Evolutionary conservation across 1,140 invertebrate genomes (phyloP), one percentile per base, ranked within the genome.

Genomic region (Pentalonia nigronervosa): DNA sequence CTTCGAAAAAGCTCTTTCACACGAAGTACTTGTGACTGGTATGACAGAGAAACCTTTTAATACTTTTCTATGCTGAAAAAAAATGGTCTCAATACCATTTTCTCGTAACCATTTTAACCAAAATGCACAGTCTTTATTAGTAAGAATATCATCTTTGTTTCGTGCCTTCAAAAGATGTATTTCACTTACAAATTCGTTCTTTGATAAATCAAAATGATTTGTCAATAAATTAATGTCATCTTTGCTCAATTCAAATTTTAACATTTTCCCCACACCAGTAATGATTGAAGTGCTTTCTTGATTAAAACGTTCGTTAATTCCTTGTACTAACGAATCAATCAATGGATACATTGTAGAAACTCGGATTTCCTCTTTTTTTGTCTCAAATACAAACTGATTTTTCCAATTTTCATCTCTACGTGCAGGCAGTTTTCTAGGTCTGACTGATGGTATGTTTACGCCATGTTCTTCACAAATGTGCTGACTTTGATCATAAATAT

Each of bases 371-470:
- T 93, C 90, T 81, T 88, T 81, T 7, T 56, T 90, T 21, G 88
- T 94, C 53, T 90, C 93, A 45, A 34, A 53, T 53, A 47, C 88
- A 90, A 87, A 45, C 56, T 60, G 56, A 76, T 50, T 50, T 90
- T 83, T 81, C 20, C 23, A 36, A 48, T 56, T 90, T 36, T 83
- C 86, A 41, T 94, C 87, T 53, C 89, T 89, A 36, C 48, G 41
- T 67, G 36, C 20, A 36, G 94, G 76, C 9, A 86, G 60, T 41
- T 93, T 94, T 60, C 88, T 53, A 36, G 93, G 93, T 90, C 89
- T 88, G 48, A 45, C 14, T 93, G 56, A 60, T 90, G 94, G 93
- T 84, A 94, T 94, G 23, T 94, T 86, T 93, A 93, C 81, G 30
- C 56, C 92, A 45, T 89, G 90, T 48, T 45, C 36, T 53, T 91